phyloP scores from a whole-genome alignment of 2,113 vertebrate species.

The Edolisoma coerulescens region DNA sequence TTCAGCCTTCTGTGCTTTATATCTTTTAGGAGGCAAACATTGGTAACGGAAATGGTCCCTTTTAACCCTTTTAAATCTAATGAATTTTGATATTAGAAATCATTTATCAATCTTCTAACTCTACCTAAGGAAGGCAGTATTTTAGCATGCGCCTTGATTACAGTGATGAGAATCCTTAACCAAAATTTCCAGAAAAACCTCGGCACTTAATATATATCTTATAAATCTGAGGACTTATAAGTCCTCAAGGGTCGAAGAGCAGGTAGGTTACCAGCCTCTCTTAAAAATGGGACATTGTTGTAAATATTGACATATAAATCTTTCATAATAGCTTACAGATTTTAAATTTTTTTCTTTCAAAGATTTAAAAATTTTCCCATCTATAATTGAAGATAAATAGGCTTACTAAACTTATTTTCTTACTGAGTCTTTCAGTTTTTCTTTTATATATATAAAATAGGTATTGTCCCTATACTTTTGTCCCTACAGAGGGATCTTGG shows the following conservation, averaged over 20 bases:
- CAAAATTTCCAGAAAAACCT: neutral
- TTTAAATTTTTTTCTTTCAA: neutral
- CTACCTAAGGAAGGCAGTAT: neutral
- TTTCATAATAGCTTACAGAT: neutral
- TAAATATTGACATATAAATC: neutral
- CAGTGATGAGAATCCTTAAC: neutral
- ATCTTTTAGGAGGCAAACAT: neutral
- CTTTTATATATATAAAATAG: neutral
- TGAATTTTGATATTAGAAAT: neutral
- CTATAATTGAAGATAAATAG: neutral
- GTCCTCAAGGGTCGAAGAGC: neutral
- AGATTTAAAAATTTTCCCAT: neutral
- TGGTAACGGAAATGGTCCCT: neutral
- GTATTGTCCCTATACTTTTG: neutral
- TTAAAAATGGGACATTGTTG: neutral
- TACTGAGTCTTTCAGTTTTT: neutral
- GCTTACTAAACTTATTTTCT: neutral
- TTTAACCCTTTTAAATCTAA: neutral
- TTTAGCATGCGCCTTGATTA: neutral
- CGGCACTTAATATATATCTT: neutral
- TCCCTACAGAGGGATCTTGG: neutral
- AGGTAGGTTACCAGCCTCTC: neutral
- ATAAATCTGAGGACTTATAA: neutral
- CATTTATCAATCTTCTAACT: neutral
- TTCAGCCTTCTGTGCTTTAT: neutral